Conservation (phyloP, 1,140 invertebrate genomes). For the Zeugodacus cucurbitae region DNA sequence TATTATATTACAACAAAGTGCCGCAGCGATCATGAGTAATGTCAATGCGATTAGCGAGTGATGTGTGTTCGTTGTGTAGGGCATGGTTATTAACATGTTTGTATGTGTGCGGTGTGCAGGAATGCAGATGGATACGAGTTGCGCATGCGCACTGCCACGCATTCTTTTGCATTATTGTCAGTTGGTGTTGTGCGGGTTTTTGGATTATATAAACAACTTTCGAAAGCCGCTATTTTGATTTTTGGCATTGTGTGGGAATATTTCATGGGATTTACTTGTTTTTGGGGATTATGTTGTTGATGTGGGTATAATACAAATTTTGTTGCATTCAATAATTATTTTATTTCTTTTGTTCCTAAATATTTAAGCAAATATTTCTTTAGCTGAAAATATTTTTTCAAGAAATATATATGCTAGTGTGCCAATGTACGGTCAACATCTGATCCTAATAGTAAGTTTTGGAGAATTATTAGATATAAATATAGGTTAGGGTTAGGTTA, state of each 20-base stretch:
- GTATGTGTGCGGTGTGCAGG: neutral
- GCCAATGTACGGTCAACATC: too few relatives aligned
- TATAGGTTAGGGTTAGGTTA: too few relatives aligned
- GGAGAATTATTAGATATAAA: too few relatives aligned
- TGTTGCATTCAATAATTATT: too few relatives aligned
- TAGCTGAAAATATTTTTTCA: too few relatives aligned
- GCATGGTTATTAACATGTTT: neutral
- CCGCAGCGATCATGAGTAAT: slow-evolving; percentile 3
- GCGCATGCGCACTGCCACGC: neutral
- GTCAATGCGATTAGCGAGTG: neutral
- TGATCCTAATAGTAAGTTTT: too few relatives aligned
- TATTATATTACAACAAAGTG: neutral
- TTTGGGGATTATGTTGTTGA: too few relatives aligned
- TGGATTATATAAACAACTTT: neutral
- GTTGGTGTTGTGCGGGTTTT: neutral
- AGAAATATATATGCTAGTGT: too few relatives aligned
- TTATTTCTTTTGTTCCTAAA: too few relatives aligned
- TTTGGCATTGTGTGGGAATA: neutral
- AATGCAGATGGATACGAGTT: neutral
- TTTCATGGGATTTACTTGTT: too few relatives aligned
- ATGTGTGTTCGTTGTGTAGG: neutral
- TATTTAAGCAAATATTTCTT: too few relatives aligned
- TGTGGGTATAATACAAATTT: too few relatives aligned
- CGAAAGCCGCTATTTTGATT: neutral
- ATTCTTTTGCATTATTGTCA: neutral